Evolutionary conservation across 2,888 invertebrate species (phyloP), one percentile per base, ranked within the genome.

Genomic region (Apantesis nais): DNA sequence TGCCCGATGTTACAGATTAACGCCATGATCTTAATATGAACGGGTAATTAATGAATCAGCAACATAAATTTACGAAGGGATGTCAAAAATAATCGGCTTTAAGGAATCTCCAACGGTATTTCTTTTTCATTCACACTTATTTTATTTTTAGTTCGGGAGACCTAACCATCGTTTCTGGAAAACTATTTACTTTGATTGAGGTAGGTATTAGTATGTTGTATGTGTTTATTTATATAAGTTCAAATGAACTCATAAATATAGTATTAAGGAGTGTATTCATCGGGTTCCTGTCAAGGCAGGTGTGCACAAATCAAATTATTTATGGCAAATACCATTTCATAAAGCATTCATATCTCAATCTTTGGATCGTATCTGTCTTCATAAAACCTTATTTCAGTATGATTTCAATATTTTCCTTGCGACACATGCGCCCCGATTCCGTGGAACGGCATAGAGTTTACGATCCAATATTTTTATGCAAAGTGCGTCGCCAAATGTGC

Each of bases 401-500:
- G 86, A 89, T 90, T 91, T 88, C 87, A 88, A 90, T 91, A 92
- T 92, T 90, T 89, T 82, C 58, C 86, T 86, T 85, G 87, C 85
- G 85, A 87, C 88, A 92, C 88, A 94, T 94, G 93, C 89, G 92
- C 76, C 89, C 88, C 87, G 89, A 89, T 89, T 90, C 87, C 85
- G 82, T 85, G 87, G 88, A 89, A 88, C 86, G 86, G 86, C 79
- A 84, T 85, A 90, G 89, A 90, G 84, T 94, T 95, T 94, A 94
- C 93, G 94, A 93, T 89, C 91, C 88, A 90, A 93, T 94, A 95
- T 94, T 93, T 95, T 94, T 92, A 94, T 94, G 93, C 93, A 93
- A 93, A 94, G 94, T 91, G 89, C 91, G 92, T 93, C 92, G 92
- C 94, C 95, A 94, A 95, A 95, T 95, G 95, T 94, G 92, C 87